Conservation (phyloP, 2,113 vertebrate genomes). For the Callorhinus ursinus region DNA sequence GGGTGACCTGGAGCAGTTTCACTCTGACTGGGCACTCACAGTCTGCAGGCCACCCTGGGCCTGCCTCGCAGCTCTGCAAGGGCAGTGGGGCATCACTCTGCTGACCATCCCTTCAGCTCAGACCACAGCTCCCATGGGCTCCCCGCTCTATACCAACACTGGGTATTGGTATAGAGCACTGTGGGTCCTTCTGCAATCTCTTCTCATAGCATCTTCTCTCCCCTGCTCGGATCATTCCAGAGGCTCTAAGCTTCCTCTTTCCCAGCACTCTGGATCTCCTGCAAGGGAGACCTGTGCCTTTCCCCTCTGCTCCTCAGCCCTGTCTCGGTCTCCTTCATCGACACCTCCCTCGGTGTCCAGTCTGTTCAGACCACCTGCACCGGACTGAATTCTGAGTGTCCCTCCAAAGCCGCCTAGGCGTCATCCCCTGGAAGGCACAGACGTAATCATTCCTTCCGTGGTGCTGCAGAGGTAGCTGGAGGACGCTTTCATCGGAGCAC, state of each 20-base stretch:
- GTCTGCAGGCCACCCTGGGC: rapidly evolving
- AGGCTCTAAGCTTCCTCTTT: background rate
- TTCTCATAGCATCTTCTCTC: background rate
- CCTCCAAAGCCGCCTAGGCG: background rate
- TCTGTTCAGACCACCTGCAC: background rate
- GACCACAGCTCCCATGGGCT: rapidly evolving
- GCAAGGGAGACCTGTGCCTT: background rate
- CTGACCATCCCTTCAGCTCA: background rate
- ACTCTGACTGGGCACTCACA: background rate
- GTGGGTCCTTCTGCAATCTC: too few species aligned
- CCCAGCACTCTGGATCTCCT: background rate
- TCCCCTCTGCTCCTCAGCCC: background rate
- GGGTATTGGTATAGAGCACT: too few species aligned
- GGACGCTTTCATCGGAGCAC: rapidly evolving
- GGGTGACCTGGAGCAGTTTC: background rate
- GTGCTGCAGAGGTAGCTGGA: rapidly evolving
- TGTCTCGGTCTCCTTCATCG: rapidly evolving
- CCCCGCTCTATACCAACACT: too few species aligned
- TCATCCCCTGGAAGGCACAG: background rate
- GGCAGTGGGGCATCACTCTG: rapidly evolving
- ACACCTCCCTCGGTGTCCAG: background rate
- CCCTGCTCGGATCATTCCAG: background rate
- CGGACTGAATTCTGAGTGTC: background rate
- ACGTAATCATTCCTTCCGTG: background rate
- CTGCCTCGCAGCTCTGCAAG: background rate